A percentile compares a stretch with the other conserved stretches of the same genome.
Conservation (phyloP, 2,113 vertebrate genomes). For the Protobothrops flavoviridis region DNA sequence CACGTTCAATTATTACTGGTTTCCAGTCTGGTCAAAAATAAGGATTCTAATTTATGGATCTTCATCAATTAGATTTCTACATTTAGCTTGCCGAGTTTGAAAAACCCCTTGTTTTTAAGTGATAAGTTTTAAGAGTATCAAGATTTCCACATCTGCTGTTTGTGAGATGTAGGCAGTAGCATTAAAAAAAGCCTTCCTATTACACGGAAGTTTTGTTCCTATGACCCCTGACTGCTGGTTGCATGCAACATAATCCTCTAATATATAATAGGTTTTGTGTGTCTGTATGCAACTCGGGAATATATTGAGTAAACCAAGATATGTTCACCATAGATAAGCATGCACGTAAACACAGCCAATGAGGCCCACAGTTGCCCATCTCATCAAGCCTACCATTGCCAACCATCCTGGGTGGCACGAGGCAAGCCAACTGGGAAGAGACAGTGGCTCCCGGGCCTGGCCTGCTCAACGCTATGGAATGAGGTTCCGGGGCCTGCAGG, state of each 20-base stretch:
- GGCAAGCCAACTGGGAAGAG: background rate
- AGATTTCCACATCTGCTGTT: background rate
- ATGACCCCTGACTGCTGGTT: background rate
- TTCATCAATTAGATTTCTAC: background rate
- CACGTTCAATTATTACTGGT: background rate
- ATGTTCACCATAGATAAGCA: background rate
- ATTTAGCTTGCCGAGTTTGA: background rate
- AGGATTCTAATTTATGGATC: background rate
- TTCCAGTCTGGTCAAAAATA: background rate
- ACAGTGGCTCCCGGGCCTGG: background rate
- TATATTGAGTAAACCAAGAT: background rate
- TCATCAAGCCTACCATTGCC: background rate
- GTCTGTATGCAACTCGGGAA: background rate
- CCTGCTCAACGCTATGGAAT: slow-evolving; percentile 55
- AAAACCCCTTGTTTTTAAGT: background rate
- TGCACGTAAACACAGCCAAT: background rate
- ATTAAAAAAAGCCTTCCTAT: background rate
- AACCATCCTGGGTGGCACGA: background rate
- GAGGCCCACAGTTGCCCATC: background rate
- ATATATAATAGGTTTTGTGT: background rate
- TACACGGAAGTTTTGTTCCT: background rate
- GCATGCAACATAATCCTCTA: background rate
- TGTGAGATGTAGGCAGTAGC: background rate
- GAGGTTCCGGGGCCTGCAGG: slow-evolving; percentile 46
- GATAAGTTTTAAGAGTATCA: background rate